phyloP scores from a whole-genome alignment of 2,113 vertebrate species.

The Megaceryle torquata region DNA sequence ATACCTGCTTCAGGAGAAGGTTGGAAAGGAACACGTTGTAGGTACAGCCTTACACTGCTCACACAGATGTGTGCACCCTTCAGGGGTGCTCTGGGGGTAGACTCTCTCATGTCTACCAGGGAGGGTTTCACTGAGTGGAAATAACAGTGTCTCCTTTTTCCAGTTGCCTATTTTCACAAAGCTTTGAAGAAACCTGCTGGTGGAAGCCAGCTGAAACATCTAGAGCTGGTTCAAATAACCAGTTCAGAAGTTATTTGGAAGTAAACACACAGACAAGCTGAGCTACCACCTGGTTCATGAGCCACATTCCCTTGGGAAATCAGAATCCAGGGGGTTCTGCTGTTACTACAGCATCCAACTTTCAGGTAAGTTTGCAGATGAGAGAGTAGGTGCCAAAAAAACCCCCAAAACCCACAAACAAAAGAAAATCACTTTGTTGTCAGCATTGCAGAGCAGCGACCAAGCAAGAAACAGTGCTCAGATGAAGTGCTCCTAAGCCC shows the following conservation, averaged over 20 bases:
- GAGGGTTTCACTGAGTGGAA: background rate
- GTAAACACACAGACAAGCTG: background rate
- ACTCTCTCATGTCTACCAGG: background rate
- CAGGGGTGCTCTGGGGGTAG: background rate
- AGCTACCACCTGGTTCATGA: background rate
- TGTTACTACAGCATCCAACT: background rate
- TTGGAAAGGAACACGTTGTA: fast-evolving
- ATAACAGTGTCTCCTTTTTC: background rate
- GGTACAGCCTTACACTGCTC: background rate
- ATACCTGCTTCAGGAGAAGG: background rate
- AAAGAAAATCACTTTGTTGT: background rate
- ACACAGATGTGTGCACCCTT: background rate
- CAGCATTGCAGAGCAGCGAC: background rate
- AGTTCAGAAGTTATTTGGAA: background rate
- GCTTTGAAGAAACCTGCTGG: background rate
- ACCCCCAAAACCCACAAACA: background rate
- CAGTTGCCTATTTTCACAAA: background rate
- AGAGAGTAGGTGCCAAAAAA: background rate
- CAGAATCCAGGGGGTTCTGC: background rate
- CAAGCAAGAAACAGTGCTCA: background rate
- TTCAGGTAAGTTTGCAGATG: background rate
- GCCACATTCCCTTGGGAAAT: background rate
- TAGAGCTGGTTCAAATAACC: background rate
- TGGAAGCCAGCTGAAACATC: background rate
- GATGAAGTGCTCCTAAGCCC: background rate